Evolutionary conservation across 2,113 vertebrate genomes (phyloP), one percentile per base, ranked within the genome.

Genomic region (Oreochromis spilurus): DNA sequence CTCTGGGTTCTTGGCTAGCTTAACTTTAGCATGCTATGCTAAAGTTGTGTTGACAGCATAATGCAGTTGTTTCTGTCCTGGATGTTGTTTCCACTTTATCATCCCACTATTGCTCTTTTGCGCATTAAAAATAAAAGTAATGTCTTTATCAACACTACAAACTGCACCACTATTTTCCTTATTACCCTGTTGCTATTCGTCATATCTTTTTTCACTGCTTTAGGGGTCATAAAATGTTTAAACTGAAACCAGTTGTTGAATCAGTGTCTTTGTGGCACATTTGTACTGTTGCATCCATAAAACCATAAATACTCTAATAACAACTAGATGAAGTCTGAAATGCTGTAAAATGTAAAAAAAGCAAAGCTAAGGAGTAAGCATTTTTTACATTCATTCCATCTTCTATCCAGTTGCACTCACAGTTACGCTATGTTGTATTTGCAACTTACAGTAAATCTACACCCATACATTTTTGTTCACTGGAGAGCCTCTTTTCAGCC

Each of bases 111-210:
- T 65, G 60, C 1, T 10, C 57, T 60, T 34, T 60, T 60, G 29
- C 0, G 1, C 60, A 36, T 31, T 36, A 65, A 65, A 65, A 65
- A 36, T 38, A 36, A 65, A 65, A 36, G 17, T 65, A 36, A 36
- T 38, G 60, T 65, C 10, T 38, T 38, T 65, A 38, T 0, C 10
- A n/a, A 65, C 31, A 65, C 31, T 38, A 58, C 13, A 58, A 29
- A 36, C 31, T 65, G 31, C 17, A 65, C 60, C 6, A n/a, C 60
- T 65, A 38, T 65, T 65, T 65, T 62, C 31, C 17, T 90, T 87
- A 85, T 67, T 87, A 17, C 48, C 86, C 29, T 52, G 31, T n/a
- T 83, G 21, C 48, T 79, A 12, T 89, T 92, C 83, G 67, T 16
- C 6, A 14, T 16, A 54, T 54, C 58, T 57, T 84, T 79, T 88